A percentile compares a stretch with the other conserved stretches of the same genome.
phyloP scores from a whole-genome alignment of 1,140 invertebrate genomes.

The Atta cephalotes region DNA sequence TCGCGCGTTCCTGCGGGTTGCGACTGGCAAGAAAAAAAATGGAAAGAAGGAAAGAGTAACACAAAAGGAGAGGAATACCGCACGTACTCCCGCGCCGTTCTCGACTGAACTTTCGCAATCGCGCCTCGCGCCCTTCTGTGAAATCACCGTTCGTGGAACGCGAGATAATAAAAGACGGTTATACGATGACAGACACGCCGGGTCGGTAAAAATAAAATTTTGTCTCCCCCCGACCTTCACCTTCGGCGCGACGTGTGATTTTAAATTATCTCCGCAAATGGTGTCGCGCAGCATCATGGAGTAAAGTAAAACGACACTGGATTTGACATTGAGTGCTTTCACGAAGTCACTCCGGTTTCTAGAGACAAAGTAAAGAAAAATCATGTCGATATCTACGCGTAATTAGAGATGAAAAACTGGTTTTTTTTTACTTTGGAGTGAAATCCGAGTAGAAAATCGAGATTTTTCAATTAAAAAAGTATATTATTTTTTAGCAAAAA shows the following conservation, averaged over 20 bases:
- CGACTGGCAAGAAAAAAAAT: not conserved
- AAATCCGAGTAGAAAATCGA: too few relatives aligned
- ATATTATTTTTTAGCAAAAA: too few relatives aligned
- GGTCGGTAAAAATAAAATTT: constrained; percentile 9
- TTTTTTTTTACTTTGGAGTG: too few relatives aligned
- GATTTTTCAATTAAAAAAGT: too few relatives aligned
- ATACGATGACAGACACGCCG: not conserved
- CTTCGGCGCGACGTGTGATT: too few relatives aligned
- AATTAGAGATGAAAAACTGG: too few relatives aligned
- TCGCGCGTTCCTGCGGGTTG: constrained; percentile 46
- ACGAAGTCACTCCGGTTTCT: not conserved
- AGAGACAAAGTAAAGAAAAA: not conserved
- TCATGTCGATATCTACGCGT: not conserved
- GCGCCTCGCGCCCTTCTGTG: constrained; percentile 6
- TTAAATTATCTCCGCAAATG: not conserved
- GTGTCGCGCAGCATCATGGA: too few relatives aligned
- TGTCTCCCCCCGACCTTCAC: too few relatives aligned
- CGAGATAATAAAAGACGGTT: constrained; percentile 2
- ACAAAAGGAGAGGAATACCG: constrained; percentile 17
- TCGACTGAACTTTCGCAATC: not conserved
- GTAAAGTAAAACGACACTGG: not conserved
- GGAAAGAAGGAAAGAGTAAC: not conserved
- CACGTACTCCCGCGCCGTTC: not conserved
- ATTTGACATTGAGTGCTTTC: not conserved
- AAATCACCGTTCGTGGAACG: constrained; percentile 3